Base-by-base conservation (phyloP, 2,797 vertebrate genomes). In the Acrossocheilus fasciatus region DNA sequence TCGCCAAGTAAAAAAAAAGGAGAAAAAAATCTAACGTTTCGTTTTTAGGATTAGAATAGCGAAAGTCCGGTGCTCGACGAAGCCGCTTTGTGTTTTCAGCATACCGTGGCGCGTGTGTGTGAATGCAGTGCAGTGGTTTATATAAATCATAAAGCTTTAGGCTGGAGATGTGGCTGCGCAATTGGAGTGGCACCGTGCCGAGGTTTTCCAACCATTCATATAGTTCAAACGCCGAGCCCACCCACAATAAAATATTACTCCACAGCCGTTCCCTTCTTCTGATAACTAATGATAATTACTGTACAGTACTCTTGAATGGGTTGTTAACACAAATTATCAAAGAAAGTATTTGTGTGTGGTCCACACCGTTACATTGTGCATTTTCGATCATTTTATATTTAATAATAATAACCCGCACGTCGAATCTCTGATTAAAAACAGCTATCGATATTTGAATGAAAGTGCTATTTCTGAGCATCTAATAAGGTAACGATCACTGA, bases 111-210 rank as follows among this genome's bases (percentile, higher is more conserved):
- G 64, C 20, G 43, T 75, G 34, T 47, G 89, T 87, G 84, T 59
- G 45, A 79, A 86, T 74, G 54, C 73, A 45, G 62, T 20, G 82
- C 77, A 12, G 66, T 73, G 88, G 59, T 86, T 80, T 87, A 23
- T 36, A 87, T 66, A 89, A 83, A 86, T 89, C 89, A 87, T 86
- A 92, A 93, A 91, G 92, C 92, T 94, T 91, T 79, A 82, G 91
- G 80, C 83, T 88, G 52, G 84, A 89, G 88, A 88, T 85, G 87
- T 91, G 94, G 92, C 93, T 95, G 94, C 94, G 94, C 94, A 94
- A 92, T 91, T 92, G 91, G 83, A 91, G 92, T 94, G 94, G 94
- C 94, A 91, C 89, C 23, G 85, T 89, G 95, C 94, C 93, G 92
- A 84, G 64, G 89, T 92, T 89, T 85, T 84, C 85, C 20, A 74